These are phyloP conservation scores for Eubasilissa splendida DNA, from an alignment of 2,888 invertebrate species.

Conservation along the genomic window DNA sequence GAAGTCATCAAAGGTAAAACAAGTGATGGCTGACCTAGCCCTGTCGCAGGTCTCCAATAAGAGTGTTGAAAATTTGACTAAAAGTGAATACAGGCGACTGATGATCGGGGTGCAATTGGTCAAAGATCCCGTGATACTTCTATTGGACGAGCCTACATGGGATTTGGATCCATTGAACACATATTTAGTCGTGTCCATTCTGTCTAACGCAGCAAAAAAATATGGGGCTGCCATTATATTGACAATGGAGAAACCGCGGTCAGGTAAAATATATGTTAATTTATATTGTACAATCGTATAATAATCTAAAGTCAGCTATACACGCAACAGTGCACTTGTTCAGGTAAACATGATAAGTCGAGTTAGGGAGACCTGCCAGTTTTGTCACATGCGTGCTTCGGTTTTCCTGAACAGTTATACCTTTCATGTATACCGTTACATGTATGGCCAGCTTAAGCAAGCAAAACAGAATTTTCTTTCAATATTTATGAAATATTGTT, in stretches of 20 bases:
- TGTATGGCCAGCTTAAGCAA: background rate
- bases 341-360: too few relatives aligned
- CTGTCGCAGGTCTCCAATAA: conserved; percentile 88
- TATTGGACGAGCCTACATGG: conserved; percentile 95
- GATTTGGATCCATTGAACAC: conserved; percentile 96
- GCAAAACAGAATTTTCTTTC: background rate
- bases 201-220: conserved; percentile 91
- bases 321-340: too few relatives aligned
- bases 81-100: conserved; percentile 91
- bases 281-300: too few relatives aligned
- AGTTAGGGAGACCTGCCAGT: too few relatives aligned
- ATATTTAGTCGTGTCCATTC: conserved; percentile 93
- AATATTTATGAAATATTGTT: background rate
- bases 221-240: conserved; percentile 91
- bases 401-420: too few relatives aligned
- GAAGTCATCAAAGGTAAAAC: conserved; percentile 82
- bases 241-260: conserved; percentile 94
- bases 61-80: conserved; percentile 86
- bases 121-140: conserved; percentile 91
- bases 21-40: conserved; percentile 94
- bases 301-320: too few relatives aligned
- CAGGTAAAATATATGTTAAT: conserved; percentile 62
- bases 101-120: conserved; percentile 94
- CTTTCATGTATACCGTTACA: too few relatives aligned
- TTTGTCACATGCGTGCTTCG: too few relatives aligned